Evolutionary conservation across 2,797 vertebrate species (phyloP).

Genomic region (Sternarchorhynchus goeldii): DNA sequence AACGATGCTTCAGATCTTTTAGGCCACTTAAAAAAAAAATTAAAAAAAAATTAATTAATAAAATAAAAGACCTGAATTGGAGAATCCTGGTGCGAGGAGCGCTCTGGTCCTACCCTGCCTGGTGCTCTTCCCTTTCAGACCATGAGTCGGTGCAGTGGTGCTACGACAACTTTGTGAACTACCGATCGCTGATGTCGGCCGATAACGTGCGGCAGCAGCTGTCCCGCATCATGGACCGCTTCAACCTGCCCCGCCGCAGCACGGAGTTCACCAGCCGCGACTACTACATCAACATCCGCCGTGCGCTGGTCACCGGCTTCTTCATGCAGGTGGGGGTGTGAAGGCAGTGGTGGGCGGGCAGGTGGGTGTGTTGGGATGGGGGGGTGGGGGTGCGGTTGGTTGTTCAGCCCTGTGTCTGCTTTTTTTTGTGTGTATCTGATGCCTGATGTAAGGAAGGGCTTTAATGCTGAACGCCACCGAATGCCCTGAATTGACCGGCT

Average conservation of each 20-base stretch:
- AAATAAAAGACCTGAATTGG: too few relatives aligned
- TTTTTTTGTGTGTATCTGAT: neutral
- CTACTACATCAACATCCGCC: slow-evolving; percentile 96
- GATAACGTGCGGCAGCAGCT: slow-evolving; percentile 99
- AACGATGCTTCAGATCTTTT: neutral
- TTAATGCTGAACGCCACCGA: neutral
- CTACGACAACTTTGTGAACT: slow-evolving; percentile 99
- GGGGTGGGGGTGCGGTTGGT: neutral
- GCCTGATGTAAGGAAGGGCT: neutral
- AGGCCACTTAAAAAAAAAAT: neutral
- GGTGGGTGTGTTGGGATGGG: neutral
- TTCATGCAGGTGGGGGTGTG: slow-evolving; percentile 89
- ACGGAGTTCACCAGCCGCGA: slow-evolving; percentile 95
- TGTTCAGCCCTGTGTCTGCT: neutral
- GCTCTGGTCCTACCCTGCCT: neutral
- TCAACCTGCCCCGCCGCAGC: slow-evolving; percentile 94
- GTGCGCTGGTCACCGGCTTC: slow-evolving; percentile 94
- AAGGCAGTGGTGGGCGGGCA: too few relatives aligned
- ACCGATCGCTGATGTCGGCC: slow-evolving; percentile 98
- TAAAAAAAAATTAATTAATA: too few relatives aligned
- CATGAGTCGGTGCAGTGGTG: slow-evolving; percentile 99
- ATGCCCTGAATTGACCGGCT: neutral
- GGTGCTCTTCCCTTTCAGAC: slow-evolving; percentile 75
- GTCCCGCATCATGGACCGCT: slow-evolving; percentile 98
- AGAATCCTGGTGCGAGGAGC: too few relatives aligned